Evolutionary conservation across 2,888 invertebrate genomes (phyloP), one percentile per base, ranked within the genome.

Genomic region (Platynereis dumerilii): DNA sequence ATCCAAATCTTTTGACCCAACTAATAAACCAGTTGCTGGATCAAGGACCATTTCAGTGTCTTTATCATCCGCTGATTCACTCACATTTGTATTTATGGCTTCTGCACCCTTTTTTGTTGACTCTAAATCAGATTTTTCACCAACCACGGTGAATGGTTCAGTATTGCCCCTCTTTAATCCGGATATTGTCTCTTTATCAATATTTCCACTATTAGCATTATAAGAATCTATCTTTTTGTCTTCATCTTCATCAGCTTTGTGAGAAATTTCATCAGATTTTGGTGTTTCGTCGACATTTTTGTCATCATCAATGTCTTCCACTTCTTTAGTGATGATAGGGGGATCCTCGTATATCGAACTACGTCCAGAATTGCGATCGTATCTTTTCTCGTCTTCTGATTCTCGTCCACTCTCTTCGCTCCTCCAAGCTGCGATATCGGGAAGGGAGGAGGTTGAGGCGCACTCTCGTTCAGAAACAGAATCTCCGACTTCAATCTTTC

Each of bases 401-500:
- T 48, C 48, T 48, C 48, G n/a, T 20, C 48, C 48, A 48, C 48
- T 48, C 48, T 48, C 48, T 22, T 48, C 48, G n/a, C 48, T 48
- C 48, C 22, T 48, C 48, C 48, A 48, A 5, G 22, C 48, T 48
- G 48, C 7, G 20, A 48, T n/a, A 48, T 48, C 48, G 48, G 48
- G 48, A 48, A 22, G n/a, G 48, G 20, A 7, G n/a, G 48, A 5
- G 48, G 48, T 15, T 54, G 34, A 42, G 61, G 17, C 3, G 61
- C 53, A 34, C 55, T 54, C 17, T 29, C 61, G 54, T 61, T 61
- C 26, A 61, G 24, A 26, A 54, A 53, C 26, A 48, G 29, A n/a
- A 61, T 61, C 29, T 53, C 61, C 28, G 61, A 53, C 26, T 61
- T 61, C 5, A 61, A 54, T 26, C 44, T 54, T n/a, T 61, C 61